phyloP scores from a whole-genome alignment of 2,113 vertebrate species.

The Seriola rivoliana region DNA sequence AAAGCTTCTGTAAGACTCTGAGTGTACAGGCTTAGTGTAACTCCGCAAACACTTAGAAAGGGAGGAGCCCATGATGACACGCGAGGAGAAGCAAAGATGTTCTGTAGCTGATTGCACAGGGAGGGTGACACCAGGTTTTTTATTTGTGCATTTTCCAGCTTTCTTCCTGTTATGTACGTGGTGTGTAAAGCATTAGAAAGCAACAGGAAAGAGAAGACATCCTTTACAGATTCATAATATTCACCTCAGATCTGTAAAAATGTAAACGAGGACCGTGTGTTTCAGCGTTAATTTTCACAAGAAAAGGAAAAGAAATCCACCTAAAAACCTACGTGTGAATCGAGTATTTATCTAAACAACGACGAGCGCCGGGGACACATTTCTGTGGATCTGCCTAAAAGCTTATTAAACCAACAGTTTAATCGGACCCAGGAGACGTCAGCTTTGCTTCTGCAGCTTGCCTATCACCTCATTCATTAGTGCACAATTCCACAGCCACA shows the following conservation, averaged over 20 bases:
- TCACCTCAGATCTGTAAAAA: conserved; percentile 7
- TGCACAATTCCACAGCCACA: conserved; percentile 31
- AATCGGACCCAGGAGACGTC: conserved; percentile 64
- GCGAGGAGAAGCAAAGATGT: background rate
- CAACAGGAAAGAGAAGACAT: background rate
- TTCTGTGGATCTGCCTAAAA: conserved; percentile 43
- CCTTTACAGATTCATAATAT: background rate
- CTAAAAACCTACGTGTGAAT: conserved; percentile 2
- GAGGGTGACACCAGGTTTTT: background rate
- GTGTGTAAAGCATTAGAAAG: background rate
- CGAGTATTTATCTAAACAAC: conserved; percentile 14
- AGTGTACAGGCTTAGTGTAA: background rate
- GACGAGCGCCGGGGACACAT: conserved; percentile 3
- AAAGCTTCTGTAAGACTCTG: conserved; percentile 6
- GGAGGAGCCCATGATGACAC: background rate
- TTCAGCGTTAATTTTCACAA: background rate
- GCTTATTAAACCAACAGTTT: conserved; percentile 50
- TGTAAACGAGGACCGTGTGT: background rate
- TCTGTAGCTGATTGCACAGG: background rate
- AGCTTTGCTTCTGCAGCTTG: conserved; percentile 60
- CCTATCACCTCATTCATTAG: conserved; percentile 68
- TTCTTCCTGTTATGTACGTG: background rate
- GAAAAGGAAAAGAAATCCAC: background rate
- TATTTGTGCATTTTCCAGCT: background rate
- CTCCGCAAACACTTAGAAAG: conserved; percentile 1